Evolutionary conservation across 2,797 vertebrate species (phyloP).

Genomic region (Acropternis orthonyx): DNA sequence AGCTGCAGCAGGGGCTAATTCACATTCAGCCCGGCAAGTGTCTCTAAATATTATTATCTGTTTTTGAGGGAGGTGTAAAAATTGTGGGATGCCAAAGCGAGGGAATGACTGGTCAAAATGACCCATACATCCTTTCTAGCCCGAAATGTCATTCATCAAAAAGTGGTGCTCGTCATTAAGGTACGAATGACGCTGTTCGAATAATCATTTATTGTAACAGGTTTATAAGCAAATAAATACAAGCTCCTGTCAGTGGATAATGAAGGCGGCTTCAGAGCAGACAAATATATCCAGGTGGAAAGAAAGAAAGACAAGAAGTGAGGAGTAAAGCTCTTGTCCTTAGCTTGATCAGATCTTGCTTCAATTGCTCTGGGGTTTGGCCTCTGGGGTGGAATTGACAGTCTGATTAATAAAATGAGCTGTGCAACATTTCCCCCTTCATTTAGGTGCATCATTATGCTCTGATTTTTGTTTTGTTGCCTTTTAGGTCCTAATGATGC

Average conservation of each 20-base stretch:
- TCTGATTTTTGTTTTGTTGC: conserved; percentile 98
- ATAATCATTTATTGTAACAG: conserved; percentile 99
- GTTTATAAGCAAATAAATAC: conserved; percentile 99
- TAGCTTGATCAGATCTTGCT: conserved; percentile 88
- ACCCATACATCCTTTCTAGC: conserved; percentile 92
- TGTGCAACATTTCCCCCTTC: conserved; percentile 99
- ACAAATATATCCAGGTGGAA: conserved; percentile 98
- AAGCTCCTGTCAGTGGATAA: conserved; percentile 97
- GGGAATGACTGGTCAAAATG: conserved; percentile 95
- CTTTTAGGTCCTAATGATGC: conserved; percentile 83
- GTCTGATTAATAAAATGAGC: conserved; percentile 99
- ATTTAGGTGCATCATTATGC: conserved; percentile 99
- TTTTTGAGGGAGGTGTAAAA: conserved; percentile 90
- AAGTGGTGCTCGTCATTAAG: conserved; percentile 95
- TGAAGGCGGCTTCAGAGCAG: conserved; percentile 98
- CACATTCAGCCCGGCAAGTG: conserved; percentile 90
- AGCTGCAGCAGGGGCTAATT: conserved; percentile 91
- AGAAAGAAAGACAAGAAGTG: conserved; percentile 87
- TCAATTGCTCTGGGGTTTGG: conserved; percentile 95
- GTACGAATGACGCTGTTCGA: conserved; percentile 97
- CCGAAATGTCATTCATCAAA: conserved; percentile 98
- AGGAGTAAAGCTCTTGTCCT: conserved; percentile 88
- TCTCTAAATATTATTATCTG: conserved; percentile 89
- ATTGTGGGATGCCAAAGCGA: conserved; percentile 88
- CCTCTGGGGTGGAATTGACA: conserved; percentile 99